Evolutionary conservation across 2,888 invertebrate genomes (phyloP), one percentile per base, ranked within the genome.

Genomic region (Taenaris catops): DNA sequence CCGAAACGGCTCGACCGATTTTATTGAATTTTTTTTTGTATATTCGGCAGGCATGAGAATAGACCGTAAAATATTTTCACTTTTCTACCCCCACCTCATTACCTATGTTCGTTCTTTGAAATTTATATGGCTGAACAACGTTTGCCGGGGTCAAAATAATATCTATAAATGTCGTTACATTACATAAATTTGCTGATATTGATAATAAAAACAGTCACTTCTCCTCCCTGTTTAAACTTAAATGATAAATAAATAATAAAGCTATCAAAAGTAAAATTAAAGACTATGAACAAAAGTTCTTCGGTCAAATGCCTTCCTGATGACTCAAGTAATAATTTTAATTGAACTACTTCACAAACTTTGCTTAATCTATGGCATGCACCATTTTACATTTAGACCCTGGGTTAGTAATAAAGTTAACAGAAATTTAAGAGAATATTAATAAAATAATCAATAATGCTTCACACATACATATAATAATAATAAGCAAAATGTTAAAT

Each of bases 361-460:
- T 64, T 58, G 53, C 72, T 78, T 80, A 80, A 49, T 48, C 78
- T 80, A 83, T 69, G 79, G 75, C 75, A 74, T 80, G 80, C 36
- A 43, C 38, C 49, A 38, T 24, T 41, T 62, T 57, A 64, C 63
- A 70, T 46, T 73, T 69, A 67, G 68, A 76, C 73, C 72, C 64
- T 71, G 72, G 63, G 56, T 66, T 63, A 65, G 53, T 63, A 62
- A 20, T 28, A 11, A 66, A 58, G 57, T 60, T 47, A 46, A 52
- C 45, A 41, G 34, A 46, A 50, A 42, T 29, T 35, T 29, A 33
- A 24, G 23, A 27, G 12, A 14, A 11, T 6, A 9, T 4, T 19
- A 29, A 8, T 6, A 29, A 14, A 31, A 9, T 8, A 3, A 8
- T n/a, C 3, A 14, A 8, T 8, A 8, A 20, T 11, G 11, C 19